Evolutionary conservation across 2,113 vertebrate species (phyloP), one percentile per base, ranked within the genome.

Genomic region (Eulemur rufifrons): DNA sequence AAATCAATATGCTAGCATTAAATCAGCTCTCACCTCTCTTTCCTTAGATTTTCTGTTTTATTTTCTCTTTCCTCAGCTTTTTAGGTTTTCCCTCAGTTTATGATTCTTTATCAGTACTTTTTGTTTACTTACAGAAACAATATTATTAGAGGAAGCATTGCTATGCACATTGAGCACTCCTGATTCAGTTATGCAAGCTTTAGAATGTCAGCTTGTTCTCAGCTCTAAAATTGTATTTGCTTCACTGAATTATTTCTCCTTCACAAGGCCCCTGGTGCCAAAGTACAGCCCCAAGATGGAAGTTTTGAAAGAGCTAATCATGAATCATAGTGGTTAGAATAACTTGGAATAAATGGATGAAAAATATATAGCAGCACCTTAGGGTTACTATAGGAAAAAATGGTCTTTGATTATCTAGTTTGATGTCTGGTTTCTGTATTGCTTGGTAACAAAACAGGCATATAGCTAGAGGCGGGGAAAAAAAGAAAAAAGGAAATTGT

Each of bases 1-100:
- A 95, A 97, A 95, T 90, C 52, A 86, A n/a, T 92, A 76, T 68
- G 27, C 10, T 64, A 82, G 54, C 71, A 63, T 92, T 87, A 63
- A 89, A 32, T 21, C 5, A 63, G 76, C 12, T 92, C n/a, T 90
- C 29, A 14, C 78, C 39, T 76, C 42, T 84, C 20, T 86, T 66
- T 85, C 4, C 32, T 92, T 69, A 64, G 34, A 73, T 64, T 96
- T 94, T 94, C 42, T 88, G 27, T 64, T 91, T 71, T 74, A 84
- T 84, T 94, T 94, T 61, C 8, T 84, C 12, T 84, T 81, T n/a
- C 8, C 47, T 91, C 47, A 64, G 78, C 27, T 78, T 80, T 42
- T 54, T 76, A 50, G 4, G 73, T 86, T 96, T 69, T 21, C 8
- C 39, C 7, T 76, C 81, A 34, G 54, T 69, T 92, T 80, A 80